These are phyloP conservation scores for Mesaphorura yosii DNA, from an alignment of 1,140 invertebrate genomes.

Conservation along the genomic window DNA sequence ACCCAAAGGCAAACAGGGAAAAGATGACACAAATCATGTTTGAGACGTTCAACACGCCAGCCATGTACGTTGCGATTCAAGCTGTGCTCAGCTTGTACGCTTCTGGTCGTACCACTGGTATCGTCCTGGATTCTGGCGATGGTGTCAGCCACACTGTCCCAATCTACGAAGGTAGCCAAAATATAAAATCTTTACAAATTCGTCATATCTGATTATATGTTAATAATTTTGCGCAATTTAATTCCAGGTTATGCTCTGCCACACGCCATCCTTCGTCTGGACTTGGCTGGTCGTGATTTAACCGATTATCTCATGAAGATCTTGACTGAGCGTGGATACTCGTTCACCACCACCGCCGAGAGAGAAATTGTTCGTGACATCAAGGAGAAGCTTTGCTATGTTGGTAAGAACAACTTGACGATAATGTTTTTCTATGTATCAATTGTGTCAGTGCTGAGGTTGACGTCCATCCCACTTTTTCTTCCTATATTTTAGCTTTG, in stretches of 20 bases:
- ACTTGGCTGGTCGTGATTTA: constrained; percentile 74
- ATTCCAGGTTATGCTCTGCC: constrained; percentile 58
- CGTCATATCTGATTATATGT: neutral
- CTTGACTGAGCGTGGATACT: constrained; percentile 57
- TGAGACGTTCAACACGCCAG: constrained; percentile 83
- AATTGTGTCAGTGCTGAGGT: too few relatives aligned
- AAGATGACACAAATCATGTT: constrained; percentile 77
- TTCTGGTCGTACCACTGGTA: constrained; percentile 81
- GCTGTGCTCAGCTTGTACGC: constrained; percentile 70
- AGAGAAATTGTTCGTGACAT: constrained; percentile 50
- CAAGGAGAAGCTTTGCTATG: constrained; percentile 44
- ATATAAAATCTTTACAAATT: too few relatives aligned
- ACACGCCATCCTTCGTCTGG: constrained; percentile 72
- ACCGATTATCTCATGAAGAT: constrained; percentile 87
- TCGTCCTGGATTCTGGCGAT: constrained; percentile 74
- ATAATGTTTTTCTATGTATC: neutral
- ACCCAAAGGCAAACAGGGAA: constrained; percentile 46
- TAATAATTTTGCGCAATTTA: neutral
- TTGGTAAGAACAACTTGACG: constrained; percentile 41
- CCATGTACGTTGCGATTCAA: constrained; percentile 82
- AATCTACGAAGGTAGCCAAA: constrained; percentile 62
- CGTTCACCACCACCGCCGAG: constrained; percentile 39
- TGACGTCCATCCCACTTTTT: too few relatives aligned
- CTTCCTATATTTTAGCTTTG: too few relatives aligned
- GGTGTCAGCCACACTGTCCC: constrained; percentile 78